Evolutionary conservation across 2,113 vertebrate genomes (phyloP), one percentile per base, ranked within the genome.

Genomic region (Sinocyclocheilus anshuiensis): DNA sequence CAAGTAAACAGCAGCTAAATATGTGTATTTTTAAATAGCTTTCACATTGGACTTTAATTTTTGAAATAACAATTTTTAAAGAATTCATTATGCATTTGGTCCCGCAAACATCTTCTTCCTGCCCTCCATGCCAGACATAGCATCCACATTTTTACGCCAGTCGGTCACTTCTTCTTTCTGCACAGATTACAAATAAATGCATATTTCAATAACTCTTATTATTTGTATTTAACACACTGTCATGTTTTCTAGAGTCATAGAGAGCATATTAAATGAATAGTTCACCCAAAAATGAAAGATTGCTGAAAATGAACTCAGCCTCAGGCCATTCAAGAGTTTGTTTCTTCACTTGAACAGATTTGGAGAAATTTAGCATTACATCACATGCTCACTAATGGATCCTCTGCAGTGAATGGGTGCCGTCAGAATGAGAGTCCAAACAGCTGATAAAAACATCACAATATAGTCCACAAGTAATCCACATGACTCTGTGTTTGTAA

Each of bases 61-160:
- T 10, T 69, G 26, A 67, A 67, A 67, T 67, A 7, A 67, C 15
- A 4, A 11, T 20, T 59, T 3, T 59, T 6, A 39, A 33, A 80
- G 4, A 22, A 39, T 24, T 48, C 0, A 29, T 67, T 69, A 69
- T 22, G 80, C 4, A 69, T 18, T 82, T 82, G 80, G 88, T 42
- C 88, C 88, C 24, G 89, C 89, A 86, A 94, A 94, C 78, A 92
- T 61, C 89, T 94, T 94, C 91, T 94, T 94, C 42, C 93, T 92
- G 83, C 92, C 93, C 33, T 94, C 93, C 93, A 93, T 93, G 11
- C 93, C 93, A 61, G 93, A 92, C 92, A 92, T 93, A 85, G 93
- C 93, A 84, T 92, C 92, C 86, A 93, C 92, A 63, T 94, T 94
- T 83, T 94, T 94, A 90, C 92, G 92, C 93, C 93, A 94, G 75